Conservation (phyloP, 37 sponge, comb jelly and placozoan genomes). For the Halisarca cf. caerulea region DNA sequence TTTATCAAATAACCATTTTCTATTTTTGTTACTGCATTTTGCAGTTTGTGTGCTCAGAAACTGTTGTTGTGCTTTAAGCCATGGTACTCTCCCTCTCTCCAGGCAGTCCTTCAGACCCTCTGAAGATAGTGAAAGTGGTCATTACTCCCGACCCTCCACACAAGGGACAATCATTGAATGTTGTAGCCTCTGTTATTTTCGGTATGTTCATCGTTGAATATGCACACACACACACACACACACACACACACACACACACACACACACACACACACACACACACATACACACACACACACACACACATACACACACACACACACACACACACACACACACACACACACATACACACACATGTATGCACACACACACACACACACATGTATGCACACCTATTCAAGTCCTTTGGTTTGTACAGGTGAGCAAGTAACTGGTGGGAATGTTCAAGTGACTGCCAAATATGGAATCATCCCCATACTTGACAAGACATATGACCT, state of each 20-base stretch:
- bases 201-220: conserved; percentile 17
- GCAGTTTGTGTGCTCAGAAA: no score
- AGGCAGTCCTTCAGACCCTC: no score
- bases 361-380: conserved; percentile 3
- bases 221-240: not conserved
- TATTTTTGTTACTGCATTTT: not conserved
- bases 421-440: conserved; percentile 43
- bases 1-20: not conserved
- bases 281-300: not conserved
- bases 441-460: conserved; percentile 14
- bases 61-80: no score
- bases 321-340: conserved; percentile 25
- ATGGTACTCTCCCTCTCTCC: no score
- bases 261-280: not conserved
- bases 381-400: not conserved
- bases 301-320: not conserved
- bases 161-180: conserved; percentile 44
- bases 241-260: not conserved
- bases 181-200: conserved; percentile 12
- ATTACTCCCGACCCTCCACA: conserved; percentile 67
- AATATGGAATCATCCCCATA: conserved; percentile 10
- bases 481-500: conserved; percentile 27
- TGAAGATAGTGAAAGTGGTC: conserved; percentile 21
- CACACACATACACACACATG: conserved; percentile 19
- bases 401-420: no score